These are phyloP conservation scores for Acyrthosiphon pisum DNA, from an alignment of 1,140 invertebrate genomes.

Conservation along the genomic window DNA sequence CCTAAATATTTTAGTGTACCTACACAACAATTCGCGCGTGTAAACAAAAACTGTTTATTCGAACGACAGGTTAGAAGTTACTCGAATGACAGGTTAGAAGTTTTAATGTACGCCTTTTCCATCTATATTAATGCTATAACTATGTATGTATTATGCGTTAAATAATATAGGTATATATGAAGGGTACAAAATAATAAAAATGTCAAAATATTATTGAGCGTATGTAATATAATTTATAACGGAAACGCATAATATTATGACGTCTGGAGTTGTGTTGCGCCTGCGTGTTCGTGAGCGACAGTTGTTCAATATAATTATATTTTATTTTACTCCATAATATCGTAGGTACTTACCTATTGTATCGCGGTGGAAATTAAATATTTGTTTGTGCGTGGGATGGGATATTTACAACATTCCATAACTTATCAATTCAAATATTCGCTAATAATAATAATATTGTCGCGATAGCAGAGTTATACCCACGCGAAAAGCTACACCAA, in stretches of 20 bases:
- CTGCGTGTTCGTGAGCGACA: neutral
- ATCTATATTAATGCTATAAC: neutral
- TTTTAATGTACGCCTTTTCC: neutral
- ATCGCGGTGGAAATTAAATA: neutral
- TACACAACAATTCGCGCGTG: neutral
- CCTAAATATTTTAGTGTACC: neutral
- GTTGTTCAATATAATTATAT: neutral
- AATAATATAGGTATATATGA: neutral
- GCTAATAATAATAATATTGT: neutral
- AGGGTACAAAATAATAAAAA: slow-evolving; percentile 2
- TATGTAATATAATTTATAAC: slow-evolving; percentile 12
- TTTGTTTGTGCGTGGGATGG: no score
- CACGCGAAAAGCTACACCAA: neutral
- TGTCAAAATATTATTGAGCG: neutral
- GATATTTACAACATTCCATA: neutral
- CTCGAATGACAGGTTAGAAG: neutral
- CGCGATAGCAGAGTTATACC: neutral
- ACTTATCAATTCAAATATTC: neutral
- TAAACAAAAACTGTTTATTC: neutral
- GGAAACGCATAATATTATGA: neutral
- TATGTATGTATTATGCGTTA: neutral
- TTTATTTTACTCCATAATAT: neutral
- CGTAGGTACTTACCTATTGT: no score
- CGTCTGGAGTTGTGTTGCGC: neutral
- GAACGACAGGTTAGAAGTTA: neutral